Evolutionary conservation across 1,140 invertebrate genomes (phyloP).

Genomic region (Cherax quadricarinatus): DNA sequence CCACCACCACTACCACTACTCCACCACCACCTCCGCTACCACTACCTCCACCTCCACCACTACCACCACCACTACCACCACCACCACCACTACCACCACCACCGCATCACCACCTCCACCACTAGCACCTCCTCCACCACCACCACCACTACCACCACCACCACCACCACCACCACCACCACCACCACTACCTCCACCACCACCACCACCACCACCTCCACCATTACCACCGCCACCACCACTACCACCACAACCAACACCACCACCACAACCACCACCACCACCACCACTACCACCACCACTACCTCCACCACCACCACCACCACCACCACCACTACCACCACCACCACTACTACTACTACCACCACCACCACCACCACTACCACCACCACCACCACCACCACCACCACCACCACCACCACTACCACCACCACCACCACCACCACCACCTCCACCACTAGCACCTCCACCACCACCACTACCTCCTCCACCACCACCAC

Average conservation of each 20-base stretch:
- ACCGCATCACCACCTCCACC: no score
- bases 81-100: no score
- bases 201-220: background rate
- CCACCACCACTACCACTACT: background rate
- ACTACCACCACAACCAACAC: slow-evolving; percentile 3
- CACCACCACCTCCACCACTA: no score
- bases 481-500: no score
- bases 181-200: background rate
- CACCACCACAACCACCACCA: background rate
- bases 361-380: no score
- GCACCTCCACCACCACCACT: no score
- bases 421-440: background rate
- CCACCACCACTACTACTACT: no score
- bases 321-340: background rate
- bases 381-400: background rate
- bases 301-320: background rate
- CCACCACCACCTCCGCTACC: background rate
- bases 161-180: background rate
- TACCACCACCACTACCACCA: background rate
- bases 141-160: background rate
- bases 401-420: slow-evolving; percentile 16
- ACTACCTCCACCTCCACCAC: background rate
- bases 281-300: slow-evolving; percentile 11
- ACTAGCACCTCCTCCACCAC: background rate
- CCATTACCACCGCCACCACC: background rate